Evolutionary conservation across 2,113 vertebrate genomes (phyloP).

Genomic region (Hystrix cristata): DNA sequence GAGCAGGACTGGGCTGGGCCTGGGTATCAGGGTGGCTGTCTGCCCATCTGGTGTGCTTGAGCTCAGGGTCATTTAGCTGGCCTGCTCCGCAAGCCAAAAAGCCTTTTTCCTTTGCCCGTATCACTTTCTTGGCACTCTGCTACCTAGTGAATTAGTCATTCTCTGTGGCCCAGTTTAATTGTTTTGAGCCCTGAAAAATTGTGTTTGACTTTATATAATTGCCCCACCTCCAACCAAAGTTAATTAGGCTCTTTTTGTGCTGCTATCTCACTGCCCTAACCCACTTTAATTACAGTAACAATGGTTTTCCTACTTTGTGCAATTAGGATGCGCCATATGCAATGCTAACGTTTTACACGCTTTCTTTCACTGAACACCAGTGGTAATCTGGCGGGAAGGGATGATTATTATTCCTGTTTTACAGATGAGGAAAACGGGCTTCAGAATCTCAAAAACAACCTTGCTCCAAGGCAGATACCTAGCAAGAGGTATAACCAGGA

Average conservation of each 20-base stretch:
- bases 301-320: background rate
- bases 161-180: conserved; percentile 49
- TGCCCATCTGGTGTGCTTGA: background rate
- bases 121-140: conserved; percentile 29
- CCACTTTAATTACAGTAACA: background rate
- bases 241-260: background rate
- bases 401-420: background rate
- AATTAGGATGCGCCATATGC: background rate
- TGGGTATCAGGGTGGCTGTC: background rate
- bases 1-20: background rate
- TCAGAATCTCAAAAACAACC: background rate
- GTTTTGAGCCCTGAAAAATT: background rate
- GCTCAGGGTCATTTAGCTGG: background rate
- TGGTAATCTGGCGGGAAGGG: background rate
- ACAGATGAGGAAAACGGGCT: conserved; percentile 21
- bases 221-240: background rate
- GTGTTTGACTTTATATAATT: background rate
- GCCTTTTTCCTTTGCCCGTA: background rate
- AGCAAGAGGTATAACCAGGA: background rate
- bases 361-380: background rate
- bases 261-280: background rate
- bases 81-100: background rate
- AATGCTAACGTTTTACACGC: background rate
- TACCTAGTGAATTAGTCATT: conserved; percentile 66
- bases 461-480: background rate